Evolutionary conservation across 1,140 invertebrate genomes (phyloP).

Genomic region (Aradophagus sp.): DNA sequence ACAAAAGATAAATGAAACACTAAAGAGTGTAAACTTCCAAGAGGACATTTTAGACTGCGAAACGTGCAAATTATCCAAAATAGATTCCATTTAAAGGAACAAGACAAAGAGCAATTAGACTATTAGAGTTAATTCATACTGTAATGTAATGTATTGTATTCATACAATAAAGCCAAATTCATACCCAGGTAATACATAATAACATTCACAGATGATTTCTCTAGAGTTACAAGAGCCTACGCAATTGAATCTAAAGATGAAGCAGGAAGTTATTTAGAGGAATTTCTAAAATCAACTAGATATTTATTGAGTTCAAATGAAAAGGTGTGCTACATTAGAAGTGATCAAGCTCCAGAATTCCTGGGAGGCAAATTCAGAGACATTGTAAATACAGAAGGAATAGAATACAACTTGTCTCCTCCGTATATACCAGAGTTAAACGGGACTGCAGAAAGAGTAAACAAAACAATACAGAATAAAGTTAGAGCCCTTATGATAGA

Average conservation of each 20-base stretch:
- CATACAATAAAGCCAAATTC: conserved; percentile 11
- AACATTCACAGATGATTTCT: conserved; percentile 24
- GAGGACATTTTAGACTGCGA: conserved; percentile 21
- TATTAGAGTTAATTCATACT: conserved; percentile 17
- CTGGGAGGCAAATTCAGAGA: background rate
- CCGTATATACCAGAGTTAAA: conserved; percentile 42
- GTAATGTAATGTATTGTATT: conserved; percentile 12
- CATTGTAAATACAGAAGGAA: background rate
- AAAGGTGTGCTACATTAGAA: conserved; percentile 8
- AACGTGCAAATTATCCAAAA: conserved; percentile 19
- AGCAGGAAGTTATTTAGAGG: conserved; percentile 3
- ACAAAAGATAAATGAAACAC: conserved; percentile 22
- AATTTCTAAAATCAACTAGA: conserved; percentile 12
- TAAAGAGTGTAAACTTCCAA: conserved; percentile 17
- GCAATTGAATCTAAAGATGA: conserved; percentile 25
- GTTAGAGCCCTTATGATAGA: conserved; percentile 19
- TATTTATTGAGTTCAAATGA: conserved; percentile 14
- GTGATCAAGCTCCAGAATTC: conserved; percentile 5
- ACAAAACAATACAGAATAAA: conserved; percentile 23
- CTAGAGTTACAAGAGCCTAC: conserved; percentile 14
- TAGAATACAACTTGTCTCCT: conserved; percentile 1
- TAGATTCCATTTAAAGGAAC: conserved; percentile 14
- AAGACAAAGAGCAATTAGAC: conserved; percentile 18
- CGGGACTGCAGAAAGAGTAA: conserved; percentile 45
- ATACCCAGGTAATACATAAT: conserved; percentile 16